These are phyloP conservation scores for Drosophila kanekoi DNA, from an alignment of 2,888 invertebrate species.

Conservation along the genomic window DNA sequence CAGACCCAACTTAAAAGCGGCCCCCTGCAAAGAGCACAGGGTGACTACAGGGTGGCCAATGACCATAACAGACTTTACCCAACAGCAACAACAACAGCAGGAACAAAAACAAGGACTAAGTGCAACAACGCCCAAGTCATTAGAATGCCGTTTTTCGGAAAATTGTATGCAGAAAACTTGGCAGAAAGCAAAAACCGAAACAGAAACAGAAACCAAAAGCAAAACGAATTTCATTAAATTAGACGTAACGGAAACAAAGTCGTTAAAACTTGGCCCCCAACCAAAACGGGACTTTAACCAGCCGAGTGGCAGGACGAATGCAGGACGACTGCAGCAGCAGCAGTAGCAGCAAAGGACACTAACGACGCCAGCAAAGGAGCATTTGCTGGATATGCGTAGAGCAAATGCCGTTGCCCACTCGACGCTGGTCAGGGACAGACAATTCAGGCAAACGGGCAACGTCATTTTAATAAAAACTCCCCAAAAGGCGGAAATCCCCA, in stretches of 20 bases:
- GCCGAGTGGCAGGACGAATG: slow-evolving; percentile 34
- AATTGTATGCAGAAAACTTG: slow-evolving; percentile 71
- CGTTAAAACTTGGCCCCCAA: slow-evolving; percentile 74
- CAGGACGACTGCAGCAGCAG: slow-evolving; percentile 12
- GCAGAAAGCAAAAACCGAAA: slow-evolving; percentile 30
- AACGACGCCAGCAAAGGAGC: slow-evolving; percentile 62
- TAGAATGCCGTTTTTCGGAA: slow-evolving; percentile 72
- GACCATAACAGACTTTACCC: slow-evolving; percentile 14
- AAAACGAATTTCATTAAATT: slow-evolving; percentile 80
- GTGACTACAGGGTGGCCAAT: slow-evolving; percentile 26
- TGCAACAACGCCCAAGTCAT: slow-evolving; percentile 76
- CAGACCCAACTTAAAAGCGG: slow-evolving; percentile 17
- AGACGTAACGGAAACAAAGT: slow-evolving; percentile 81
- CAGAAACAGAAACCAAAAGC: slow-evolving; percentile 55
- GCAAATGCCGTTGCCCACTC: slow-evolving; percentile 63
- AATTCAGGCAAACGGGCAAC: slow-evolving; percentile 33
- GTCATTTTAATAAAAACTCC: slow-evolving; percentile 72
- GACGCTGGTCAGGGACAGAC: slow-evolving; percentile 49
- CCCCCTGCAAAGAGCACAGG: slow-evolving; percentile 20
- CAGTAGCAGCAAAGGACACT: slow-evolving; percentile 52
- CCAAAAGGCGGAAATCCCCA: slow-evolving; percentile 63
- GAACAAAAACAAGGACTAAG: slow-evolving; percentile 23
- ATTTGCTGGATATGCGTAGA: slow-evolving; percentile 58
- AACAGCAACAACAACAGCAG: slow-evolving; percentile 12
- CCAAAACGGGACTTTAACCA: slow-evolving; percentile 45